phyloP scores from a whole-genome alignment of 37 sponge, comb jelly and placozoan species.

The Chondrilla cf. caribensis region DNA sequence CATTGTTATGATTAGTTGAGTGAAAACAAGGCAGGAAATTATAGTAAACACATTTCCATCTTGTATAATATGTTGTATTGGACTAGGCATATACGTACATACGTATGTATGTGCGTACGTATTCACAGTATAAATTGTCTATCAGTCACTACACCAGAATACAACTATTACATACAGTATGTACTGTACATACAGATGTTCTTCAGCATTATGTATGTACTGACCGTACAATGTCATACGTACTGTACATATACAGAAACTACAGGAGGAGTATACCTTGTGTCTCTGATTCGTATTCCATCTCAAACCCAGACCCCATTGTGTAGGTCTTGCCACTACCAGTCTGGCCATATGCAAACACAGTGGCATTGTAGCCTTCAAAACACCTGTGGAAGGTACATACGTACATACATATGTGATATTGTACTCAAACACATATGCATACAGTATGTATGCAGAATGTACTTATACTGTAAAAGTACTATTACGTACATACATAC shows the following conservation, averaged over 20 bases:
- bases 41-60: too few relatives aligned
- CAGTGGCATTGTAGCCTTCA: slow-evolving; percentile 94
- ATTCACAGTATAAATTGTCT: too few relatives aligned
- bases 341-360: slow-evolving; percentile 97
- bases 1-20: too few relatives aligned
- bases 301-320: slow-evolving; percentile 96
- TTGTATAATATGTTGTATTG: too few relatives aligned
- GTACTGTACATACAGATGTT: not conserved
- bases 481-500: not conserved
- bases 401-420: not conserved
- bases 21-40: too few relatives aligned
- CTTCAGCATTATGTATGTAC: too few relatives aligned
- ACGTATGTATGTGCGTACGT: not conserved
- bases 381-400: slow-evolving; percentile 72
- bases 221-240: not conserved
- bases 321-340: slow-evolving; percentile 99
- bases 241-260: not conserved
- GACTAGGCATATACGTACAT: too few relatives aligned
- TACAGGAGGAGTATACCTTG: slow-evolving; percentile 51
- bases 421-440: not conserved
- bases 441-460: not conserved
- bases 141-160: too few relatives aligned
- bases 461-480: not conserved
- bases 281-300: slow-evolving; percentile 60
- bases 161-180: too few relatives aligned